These are phyloP conservation scores for Apodemus agrarius DNA, from an alignment of 2,797 vertebrate species.

Conservation along the genomic window DNA sequence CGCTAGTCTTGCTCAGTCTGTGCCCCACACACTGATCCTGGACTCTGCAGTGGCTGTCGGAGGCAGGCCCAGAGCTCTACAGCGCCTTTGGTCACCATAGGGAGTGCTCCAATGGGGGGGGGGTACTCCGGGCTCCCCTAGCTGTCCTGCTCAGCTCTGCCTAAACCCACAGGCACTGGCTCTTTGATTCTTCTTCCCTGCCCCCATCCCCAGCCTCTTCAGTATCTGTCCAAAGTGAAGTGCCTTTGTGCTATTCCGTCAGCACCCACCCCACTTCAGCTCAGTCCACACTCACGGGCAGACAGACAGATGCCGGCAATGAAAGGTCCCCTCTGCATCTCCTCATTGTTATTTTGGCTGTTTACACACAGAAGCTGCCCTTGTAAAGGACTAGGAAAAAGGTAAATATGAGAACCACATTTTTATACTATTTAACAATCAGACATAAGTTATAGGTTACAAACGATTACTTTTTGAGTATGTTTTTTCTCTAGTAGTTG, in stretches of 20 bases:
- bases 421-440: not conserved
- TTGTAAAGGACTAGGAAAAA: not conserved
- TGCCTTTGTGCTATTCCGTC: too few relatives aligned
- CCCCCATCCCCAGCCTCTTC: not conserved
- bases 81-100: not conserved
- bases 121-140: not conserved
- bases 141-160: not conserved
- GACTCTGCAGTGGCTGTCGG: not conserved
- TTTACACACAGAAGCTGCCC: not conserved
- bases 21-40: not conserved
- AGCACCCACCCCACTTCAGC: not conserved
- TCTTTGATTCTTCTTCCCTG: not conserved
- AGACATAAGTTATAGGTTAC: slow-evolving; percentile 27
- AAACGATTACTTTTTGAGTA: slow-evolving; percentile 35
- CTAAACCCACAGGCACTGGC: too few relatives aligned
- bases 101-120: not conserved
- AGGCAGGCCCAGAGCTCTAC: not conserved
- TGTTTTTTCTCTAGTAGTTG: slow-evolving; percentile 18
- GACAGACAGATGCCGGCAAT: not conserved
- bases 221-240: not conserved
- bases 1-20: not conserved
- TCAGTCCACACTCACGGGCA: too few relatives aligned
- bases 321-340: not conserved
- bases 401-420: not conserved
- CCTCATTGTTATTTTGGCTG: not conserved